Evolutionary conservation across 2,888 invertebrate species (phyloP), one percentile per base, ranked within the genome.

Genomic region (Lepas anatifera): DNA sequence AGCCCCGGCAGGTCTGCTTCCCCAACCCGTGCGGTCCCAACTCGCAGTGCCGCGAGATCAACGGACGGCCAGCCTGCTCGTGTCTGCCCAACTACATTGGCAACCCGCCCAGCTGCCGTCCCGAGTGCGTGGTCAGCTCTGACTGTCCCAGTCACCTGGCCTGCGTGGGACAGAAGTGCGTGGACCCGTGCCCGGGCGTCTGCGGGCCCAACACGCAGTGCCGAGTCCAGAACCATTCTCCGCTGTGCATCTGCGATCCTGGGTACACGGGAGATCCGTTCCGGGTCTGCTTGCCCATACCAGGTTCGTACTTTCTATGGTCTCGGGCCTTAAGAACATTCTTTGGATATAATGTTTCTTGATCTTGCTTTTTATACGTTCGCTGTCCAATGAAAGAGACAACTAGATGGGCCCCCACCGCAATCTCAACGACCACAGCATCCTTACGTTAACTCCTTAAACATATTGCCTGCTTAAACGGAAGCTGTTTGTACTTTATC

Each of bases 41-140:
- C 78, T 92, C 93, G 3, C 81, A 89, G 77, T 88, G 91, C 79
- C 86, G 88, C 78, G 86, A 87, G 35, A 81, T 85, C 3, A 87
- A 89, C 75, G 92, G 92, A 39, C 11, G 18, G 2, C 90, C 91
- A 0, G 91, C 90, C 0, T 93, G 93, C 78, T 90, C 91, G 0
- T 93, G 92, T 76, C 83, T 88, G 74, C 88, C 88, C 1, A 87
- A 87, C 75, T 90, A 88, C 76, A 84, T 87, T 68, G 90, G 89
- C 71, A 86, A 85, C 72, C 90, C 91, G 68, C 16, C 91, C 1
- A 85, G 84, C 69, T 93, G 94, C 77, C 83, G 90, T 73, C 92
- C 92, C 10, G 90, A 92, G 78, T 93, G 93, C 78, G 84, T 90
- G 16, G 89, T 90, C 25, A 93, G 89, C 76, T 89, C 89, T 2